A percentile compares a stretch with the other conserved stretches of the same genome.
phyloP scores from a whole-genome alignment of 2,113 vertebrate genomes.

The Sialia sialis region DNA sequence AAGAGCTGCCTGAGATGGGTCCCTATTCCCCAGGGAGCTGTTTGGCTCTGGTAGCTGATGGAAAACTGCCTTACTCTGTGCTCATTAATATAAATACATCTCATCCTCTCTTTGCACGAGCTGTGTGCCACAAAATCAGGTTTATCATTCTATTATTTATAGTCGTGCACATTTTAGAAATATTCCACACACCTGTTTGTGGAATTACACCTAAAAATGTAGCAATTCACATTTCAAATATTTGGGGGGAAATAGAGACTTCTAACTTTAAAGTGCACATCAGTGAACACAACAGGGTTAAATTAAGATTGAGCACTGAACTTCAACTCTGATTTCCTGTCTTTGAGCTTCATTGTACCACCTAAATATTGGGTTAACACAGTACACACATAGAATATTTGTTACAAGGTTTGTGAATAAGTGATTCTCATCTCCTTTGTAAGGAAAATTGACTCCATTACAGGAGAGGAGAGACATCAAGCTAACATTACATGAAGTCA shows the following conservation, averaged over 20 bases:
- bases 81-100: slow-evolving; percentile 37
- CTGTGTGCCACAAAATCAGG: neutral
- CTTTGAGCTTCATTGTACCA: neutral
- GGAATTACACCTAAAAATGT: neutral
- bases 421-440: neutral
- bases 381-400: neutral
- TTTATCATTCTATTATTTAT: neutral
- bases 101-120: neutral
- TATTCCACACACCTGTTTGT: neutral
- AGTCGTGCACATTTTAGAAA: neutral
- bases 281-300: neutral
- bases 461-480: slow-evolving; percentile 13
- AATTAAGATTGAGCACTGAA: neutral
- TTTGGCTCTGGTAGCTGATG: neutral
- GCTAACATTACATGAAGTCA: slow-evolving; percentile 48
- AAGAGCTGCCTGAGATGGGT: slow-evolving; percentile 29
- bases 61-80: slow-evolving; percentile 8
- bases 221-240: neutral
- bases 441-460: slow-evolving; percentile 38
- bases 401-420: neutral
- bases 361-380: neutral
- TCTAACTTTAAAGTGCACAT: neutral
- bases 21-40: neutral
- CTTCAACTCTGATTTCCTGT: neutral
- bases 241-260: neutral